These are phyloP conservation scores for Caiman crocodilus DNA, from an alignment of 2,797 vertebrate species.

Conservation along the genomic window DNA sequence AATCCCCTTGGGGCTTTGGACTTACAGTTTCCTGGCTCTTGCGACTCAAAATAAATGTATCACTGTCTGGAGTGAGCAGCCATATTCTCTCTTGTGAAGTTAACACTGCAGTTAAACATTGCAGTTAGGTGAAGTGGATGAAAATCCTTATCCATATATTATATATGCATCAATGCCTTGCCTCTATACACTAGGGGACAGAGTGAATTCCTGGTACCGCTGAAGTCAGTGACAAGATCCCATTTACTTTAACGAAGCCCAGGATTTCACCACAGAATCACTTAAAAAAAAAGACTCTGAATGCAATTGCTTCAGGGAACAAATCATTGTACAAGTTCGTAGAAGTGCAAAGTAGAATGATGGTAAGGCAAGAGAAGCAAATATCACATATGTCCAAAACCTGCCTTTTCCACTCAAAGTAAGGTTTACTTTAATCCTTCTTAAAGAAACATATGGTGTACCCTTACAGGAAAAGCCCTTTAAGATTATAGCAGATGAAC, in stretches of 20 bases:
- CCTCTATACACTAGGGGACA: neutral
- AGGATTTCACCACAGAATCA: neutral
- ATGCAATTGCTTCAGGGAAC: neutral
- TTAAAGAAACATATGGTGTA: neutral
- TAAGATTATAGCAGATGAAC: neutral
- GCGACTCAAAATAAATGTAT: conserved; percentile 63
- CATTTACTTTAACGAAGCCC: neutral
- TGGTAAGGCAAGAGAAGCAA: neutral
- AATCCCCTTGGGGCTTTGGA: conserved; percentile 56
- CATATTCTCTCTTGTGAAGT: conserved; percentile 36
- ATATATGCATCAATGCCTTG: neutral
- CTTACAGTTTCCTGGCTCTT: conserved; percentile 61
- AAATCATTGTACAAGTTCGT: neutral
- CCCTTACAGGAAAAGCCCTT: neutral
- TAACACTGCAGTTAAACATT: conserved; percentile 28
- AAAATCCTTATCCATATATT: conserved; percentile 16
- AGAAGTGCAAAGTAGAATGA: neutral
- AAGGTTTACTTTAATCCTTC: neutral
- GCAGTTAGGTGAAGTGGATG: neutral
- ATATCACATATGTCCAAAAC: neutral
- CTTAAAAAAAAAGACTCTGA: neutral
- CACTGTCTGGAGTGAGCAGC: conserved; percentile 49
- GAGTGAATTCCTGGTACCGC: neutral
- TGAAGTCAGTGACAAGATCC: neutral
- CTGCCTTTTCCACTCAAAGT: neutral